Conservation (phyloP, 2,797 vertebrate genomes). For the Spinibarbus caldwelli region DNA sequence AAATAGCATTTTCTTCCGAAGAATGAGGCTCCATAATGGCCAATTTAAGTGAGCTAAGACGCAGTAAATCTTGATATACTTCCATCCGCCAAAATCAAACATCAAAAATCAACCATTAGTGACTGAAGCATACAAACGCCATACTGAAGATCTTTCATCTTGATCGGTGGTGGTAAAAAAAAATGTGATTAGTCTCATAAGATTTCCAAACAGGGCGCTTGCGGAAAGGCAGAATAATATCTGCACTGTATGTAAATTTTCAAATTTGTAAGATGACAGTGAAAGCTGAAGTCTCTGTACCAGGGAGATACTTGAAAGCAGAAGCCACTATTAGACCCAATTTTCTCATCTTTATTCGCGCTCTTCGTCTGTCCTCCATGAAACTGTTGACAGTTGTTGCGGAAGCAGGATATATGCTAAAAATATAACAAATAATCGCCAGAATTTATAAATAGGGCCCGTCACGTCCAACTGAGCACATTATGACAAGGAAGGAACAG, state of each 20-base stretch:
- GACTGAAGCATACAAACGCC: constrained; percentile 7
- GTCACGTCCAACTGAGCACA: constrained; percentile 40
- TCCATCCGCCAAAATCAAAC: constrained; percentile 33
- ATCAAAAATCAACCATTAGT: constrained; percentile 28
- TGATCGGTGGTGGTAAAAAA: neutral
- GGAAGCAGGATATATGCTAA: constrained; percentile 53
- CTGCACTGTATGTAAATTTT: constrained; percentile 59
- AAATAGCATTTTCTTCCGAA: constrained; percentile 38
- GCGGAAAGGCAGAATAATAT: constrained; percentile 14
- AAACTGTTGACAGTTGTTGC: constrained; percentile 65
- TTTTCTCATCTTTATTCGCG: constrained; percentile 31
- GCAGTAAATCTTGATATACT: constrained; percentile 5
- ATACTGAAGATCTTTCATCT: constrained; percentile 19
- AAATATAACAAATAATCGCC: constrained; percentile 57
- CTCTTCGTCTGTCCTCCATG: constrained; percentile 46
- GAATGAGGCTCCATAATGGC: constrained; percentile 19
- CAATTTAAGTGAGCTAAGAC: constrained; percentile 29
- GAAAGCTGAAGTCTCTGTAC: constrained; percentile 58
- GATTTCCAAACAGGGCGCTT: constrained; percentile 8
- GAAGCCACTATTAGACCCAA: constrained; percentile 59
- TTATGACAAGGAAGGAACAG: constrained; percentile 40
- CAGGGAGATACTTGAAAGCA: constrained; percentile 61
- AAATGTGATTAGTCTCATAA: constrained; percentile 26
- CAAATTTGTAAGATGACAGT: constrained; percentile 64
- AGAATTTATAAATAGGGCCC: constrained; percentile 59